Evolutionary conservation across 1,140 invertebrate genomes (phyloP).

Genomic region (Leptoteleia sp.): DNA sequence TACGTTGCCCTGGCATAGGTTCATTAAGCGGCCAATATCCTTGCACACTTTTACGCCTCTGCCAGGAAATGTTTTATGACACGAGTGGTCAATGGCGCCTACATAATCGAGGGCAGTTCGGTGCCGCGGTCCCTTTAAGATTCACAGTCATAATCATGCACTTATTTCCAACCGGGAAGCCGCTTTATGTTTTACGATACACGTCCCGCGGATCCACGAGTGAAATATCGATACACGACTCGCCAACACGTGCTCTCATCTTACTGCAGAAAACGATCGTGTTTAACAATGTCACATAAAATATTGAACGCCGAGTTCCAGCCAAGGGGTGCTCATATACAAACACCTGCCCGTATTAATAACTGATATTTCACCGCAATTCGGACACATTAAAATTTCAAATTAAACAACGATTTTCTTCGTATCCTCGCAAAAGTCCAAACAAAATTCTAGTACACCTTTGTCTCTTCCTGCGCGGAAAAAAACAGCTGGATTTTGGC

Average conservation of each 20-base stretch:
- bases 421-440: too few relatives aligned
- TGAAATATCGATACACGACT: conserved; percentile 62
- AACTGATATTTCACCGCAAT: conserved; percentile 9
- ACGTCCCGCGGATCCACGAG: conserved; percentile 38
- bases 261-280: conserved; percentile 44
- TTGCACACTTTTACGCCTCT: conserved; percentile 51
- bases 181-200: conserved; percentile 59
- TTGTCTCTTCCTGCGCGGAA: too few relatives aligned
- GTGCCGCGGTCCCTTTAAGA: conserved; percentile 38
- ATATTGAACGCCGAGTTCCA: conserved; percentile 1
- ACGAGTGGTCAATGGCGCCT: conserved; percentile 49
- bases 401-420: not conserved
- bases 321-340: not conserved
- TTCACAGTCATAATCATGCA: conserved; percentile 47
- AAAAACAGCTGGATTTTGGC: too few relatives aligned
- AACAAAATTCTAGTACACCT: too few relatives aligned
- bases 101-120: conserved; percentile 51
- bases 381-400: too few relatives aligned
- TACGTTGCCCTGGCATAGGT: conserved; percentile 15
- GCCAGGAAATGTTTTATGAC: conserved; percentile 45
- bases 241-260: conserved; percentile 55
- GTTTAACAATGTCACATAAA: conserved; percentile 48
- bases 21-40: conserved; percentile 44
- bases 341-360: conserved; percentile 26
- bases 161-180: conserved; percentile 46